Base-by-base conservation (phyloP, 2,888 invertebrate genomes). In the Thecocarcelia acutangulata region DNA sequence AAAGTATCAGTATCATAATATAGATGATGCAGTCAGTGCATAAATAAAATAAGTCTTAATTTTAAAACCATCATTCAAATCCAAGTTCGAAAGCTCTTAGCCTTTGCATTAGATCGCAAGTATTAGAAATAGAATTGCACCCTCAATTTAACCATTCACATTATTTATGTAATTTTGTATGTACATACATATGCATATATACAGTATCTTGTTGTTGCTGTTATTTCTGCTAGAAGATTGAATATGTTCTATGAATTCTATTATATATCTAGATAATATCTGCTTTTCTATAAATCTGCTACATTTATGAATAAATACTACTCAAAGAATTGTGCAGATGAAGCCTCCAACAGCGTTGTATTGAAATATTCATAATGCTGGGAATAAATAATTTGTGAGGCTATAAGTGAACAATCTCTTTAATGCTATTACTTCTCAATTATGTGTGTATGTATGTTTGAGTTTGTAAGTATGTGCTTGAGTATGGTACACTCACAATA, bases 31-130 rank as follows among this genome's bases (percentile, higher is more conserved):
- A 15, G 56, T 72, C 59, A 15, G 56, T 72, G 42, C 50, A 50
- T 66, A 72, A 68, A 46, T 46, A 54, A 44, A 54, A 79, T 79
- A 79, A 79, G 73, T 79, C 66, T 79, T 79, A 59, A 79, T 79
- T 66, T 66, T 59, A 79, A 73, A 66, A 1, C 9, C 72, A 73
- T 79, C 78, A 66, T 73, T 79, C 78, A 73, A 42, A 78, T 58
- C 63, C 42, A 66, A 40, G 40, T 54, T 77, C 52, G 9, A 44
- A 61, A 37, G 24, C 11, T 28, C 17, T 61, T 72, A 28, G 24
- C 48, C 40, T 48, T 19, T 9, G 15, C n/a, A 33, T 44, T 40
- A 13, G 50, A 28, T 42, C 42, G 40, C 13, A 33, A 37, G 11
- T 9, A 2, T 0, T 9, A 24, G 13, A 33, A 48, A n/a, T 15